These are phyloP conservation scores for Clarias platycephalus DNA, from an alignment of 2,797 vertebrate species.

Conservation along the genomic window DNA sequence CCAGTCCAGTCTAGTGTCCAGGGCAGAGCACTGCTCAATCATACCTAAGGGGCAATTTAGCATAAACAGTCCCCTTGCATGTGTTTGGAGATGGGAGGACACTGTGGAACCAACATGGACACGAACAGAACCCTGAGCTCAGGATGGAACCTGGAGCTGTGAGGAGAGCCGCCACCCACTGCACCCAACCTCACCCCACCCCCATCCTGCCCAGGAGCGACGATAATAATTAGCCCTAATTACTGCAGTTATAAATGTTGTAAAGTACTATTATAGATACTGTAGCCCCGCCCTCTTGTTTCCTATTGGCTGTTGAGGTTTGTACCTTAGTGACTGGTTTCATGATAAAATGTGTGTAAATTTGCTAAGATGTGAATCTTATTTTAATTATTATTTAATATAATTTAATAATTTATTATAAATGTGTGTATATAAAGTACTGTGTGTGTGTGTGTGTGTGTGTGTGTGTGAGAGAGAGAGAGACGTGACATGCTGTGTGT, in stretches of 20 bases:
- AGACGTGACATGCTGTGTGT: slow-evolving; percentile 48
- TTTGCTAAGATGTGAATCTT: background rate
- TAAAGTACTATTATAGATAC: background rate
- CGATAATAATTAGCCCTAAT: background rate
- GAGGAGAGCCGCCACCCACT: background rate
- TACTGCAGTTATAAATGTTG: background rate
- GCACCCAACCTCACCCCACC: too few relatives aligned
- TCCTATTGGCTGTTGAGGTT: slow-evolving; percentile 16
- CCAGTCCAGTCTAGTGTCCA: too few relatives aligned
- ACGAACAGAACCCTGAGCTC: background rate
- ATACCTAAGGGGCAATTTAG: background rate
- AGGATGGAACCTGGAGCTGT: background rate
- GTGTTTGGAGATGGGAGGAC: background rate
- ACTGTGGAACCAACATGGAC: background rate
- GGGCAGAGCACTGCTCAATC: background rate
- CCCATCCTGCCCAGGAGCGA: too few relatives aligned
- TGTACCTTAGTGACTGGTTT: background rate
- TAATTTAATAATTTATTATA: too few relatives aligned
- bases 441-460: background rate
- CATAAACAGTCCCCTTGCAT: background rate
- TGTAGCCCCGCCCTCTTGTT: background rate
- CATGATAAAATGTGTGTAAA: background rate
- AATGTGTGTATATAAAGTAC: background rate
- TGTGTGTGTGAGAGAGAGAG: background rate
- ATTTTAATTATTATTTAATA: background rate